Evolutionary conservation across 2,797 vertebrate genomes (phyloP).

Genomic region (Schizopygopsis pylzovi): DNA sequence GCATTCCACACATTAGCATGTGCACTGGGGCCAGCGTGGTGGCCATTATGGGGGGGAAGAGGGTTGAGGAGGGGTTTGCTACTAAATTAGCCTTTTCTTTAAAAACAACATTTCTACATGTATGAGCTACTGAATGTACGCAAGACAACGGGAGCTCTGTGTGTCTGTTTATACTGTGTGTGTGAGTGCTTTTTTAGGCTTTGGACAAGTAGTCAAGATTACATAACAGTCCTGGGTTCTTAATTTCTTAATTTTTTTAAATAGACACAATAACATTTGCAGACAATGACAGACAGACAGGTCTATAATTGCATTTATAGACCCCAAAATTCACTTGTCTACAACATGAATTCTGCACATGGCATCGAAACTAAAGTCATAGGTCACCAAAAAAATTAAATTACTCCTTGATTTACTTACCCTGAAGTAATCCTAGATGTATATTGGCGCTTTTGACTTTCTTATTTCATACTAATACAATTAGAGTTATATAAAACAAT

Average conservation of each 20-base stretch:
- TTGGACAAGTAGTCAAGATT: slow-evolving; percentile 26
- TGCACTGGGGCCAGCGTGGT: slow-evolving; percentile 75
- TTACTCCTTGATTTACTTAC: not conserved
- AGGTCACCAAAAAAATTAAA: not conserved
- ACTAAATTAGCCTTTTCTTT: slow-evolving; percentile 62
- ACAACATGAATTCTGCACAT: not conserved
- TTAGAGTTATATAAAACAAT: not conserved
- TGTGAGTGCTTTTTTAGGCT: slow-evolving; percentile 42
- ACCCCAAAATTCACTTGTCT: not conserved
- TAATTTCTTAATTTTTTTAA: slow-evolving; percentile 25
- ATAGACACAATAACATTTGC: slow-evolving; percentile 6
- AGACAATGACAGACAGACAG: slow-evolving; percentile 50
- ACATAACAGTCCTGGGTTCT: slow-evolving; percentile 1
- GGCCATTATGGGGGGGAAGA: slow-evolving; percentile 63
- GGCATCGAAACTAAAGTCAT: not conserved
- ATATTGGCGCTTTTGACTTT: not conserved
- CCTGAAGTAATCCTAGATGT: not conserved
- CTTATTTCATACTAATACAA: not conserved
- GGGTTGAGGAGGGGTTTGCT: slow-evolving; percentile 60
- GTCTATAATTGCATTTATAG: slow-evolving; percentile 58
- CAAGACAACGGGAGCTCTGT: slow-evolving; percentile 33
- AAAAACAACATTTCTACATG: slow-evolving; percentile 65
- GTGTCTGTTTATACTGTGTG: slow-evolving; percentile 30
- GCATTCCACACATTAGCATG: slow-evolving; percentile 87
- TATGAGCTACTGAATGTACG: slow-evolving; percentile 53